Percentiles rank a stretch among this genome's conserved stretches.
Conservation (phyloP, 2,888 invertebrate genomes). For the Hoplodrina blanda region DNA sequence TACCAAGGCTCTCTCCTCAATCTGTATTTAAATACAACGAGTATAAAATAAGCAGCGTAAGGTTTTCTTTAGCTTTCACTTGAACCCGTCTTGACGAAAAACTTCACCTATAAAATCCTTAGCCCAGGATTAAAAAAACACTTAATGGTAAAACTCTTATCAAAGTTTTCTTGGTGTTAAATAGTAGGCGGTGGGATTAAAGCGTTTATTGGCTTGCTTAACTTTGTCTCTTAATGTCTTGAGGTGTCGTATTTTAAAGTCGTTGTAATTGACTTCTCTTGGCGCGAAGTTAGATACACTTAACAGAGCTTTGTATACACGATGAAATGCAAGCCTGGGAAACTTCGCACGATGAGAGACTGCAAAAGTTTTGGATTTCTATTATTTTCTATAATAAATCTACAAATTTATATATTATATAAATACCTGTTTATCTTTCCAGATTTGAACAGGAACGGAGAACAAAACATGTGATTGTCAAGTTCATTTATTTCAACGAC, state of each 20-base stretch:
- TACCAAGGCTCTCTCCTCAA: constrained; percentile 38
- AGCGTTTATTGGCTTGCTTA: constrained; percentile 76
- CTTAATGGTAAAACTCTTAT: constrained; percentile 66
- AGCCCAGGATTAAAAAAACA: constrained; percentile 67
- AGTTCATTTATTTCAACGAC: constrained; percentile 64
- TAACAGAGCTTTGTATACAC: constrained; percentile 66
- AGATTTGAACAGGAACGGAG: constrained; percentile 43
- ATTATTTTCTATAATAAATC: not conserved
- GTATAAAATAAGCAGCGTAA: constrained; percentile 50
- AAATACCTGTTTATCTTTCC: constrained; percentile 54
- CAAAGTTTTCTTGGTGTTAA: constrained; percentile 71
- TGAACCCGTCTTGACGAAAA: constrained; percentile 64
- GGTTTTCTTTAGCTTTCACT: constrained; percentile 64
- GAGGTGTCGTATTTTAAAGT: constrained; percentile 77
- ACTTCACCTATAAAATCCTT: constrained; percentile 67
- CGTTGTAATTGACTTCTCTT: constrained; percentile 76
- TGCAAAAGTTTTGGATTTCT: constrained; percentile 38
- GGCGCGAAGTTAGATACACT: constrained; percentile 69
- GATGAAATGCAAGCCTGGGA: constrained; percentile 62
- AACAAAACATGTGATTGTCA: constrained; percentile 51
- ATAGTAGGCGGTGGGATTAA: constrained; percentile 70
- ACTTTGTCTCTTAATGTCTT: constrained; percentile 75
- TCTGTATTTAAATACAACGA: constrained; percentile 59
- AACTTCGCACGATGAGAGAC: constrained; percentile 59
- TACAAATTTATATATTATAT: constrained; percentile 54